phyloP scores from a whole-genome alignment of 2,113 vertebrate genomes.

The zebrafish (Danio rerio) region DNA sequence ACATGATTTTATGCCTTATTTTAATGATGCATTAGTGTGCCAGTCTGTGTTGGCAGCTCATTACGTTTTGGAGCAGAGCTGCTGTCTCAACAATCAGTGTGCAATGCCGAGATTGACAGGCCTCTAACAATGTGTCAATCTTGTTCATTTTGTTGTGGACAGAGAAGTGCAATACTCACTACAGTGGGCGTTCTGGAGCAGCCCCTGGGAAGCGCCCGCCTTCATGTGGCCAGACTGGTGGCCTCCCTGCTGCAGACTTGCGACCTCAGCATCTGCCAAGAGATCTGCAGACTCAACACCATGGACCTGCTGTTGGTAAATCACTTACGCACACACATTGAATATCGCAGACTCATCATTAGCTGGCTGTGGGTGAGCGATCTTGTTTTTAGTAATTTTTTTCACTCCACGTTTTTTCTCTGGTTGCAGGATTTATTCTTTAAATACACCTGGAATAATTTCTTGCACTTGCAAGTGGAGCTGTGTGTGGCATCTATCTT shows the following conservation, averaged over 20 bases:
- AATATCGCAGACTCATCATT: not conserved
- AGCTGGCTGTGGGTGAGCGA: not conserved
- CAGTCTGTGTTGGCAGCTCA: not conserved
- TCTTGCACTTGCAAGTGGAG: conserved; percentile 98
- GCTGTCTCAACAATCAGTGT: not conserved
- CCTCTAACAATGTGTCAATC: conserved; percentile 10
- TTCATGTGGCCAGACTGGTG: conserved; percentile 89
- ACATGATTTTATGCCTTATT: not conserved
- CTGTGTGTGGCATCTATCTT: conserved; percentile 90
- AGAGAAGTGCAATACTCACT: conserved; percentile 93
- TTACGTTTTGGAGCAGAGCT: not conserved
- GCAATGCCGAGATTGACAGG: not conserved
- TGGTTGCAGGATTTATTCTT: conserved; percentile 92
- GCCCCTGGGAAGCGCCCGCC: conserved; percentile 91
- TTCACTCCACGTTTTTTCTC: not conserved
- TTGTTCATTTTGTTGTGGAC: not conserved
- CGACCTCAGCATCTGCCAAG: conserved; percentile 87
- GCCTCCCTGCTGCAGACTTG: conserved; percentile 90
- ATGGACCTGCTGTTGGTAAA: conserved; percentile 91
- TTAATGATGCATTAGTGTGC: not conserved
- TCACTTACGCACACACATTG: not conserved
- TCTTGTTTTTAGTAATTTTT: not conserved
- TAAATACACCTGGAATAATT: conserved; percentile 98
- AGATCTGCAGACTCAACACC: conserved; percentile 90
- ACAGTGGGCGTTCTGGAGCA: conserved; percentile 93